phyloP scores from a whole-genome alignment of 1,140 invertebrate genomes.

The Dolichoris vasculosae region DNA sequence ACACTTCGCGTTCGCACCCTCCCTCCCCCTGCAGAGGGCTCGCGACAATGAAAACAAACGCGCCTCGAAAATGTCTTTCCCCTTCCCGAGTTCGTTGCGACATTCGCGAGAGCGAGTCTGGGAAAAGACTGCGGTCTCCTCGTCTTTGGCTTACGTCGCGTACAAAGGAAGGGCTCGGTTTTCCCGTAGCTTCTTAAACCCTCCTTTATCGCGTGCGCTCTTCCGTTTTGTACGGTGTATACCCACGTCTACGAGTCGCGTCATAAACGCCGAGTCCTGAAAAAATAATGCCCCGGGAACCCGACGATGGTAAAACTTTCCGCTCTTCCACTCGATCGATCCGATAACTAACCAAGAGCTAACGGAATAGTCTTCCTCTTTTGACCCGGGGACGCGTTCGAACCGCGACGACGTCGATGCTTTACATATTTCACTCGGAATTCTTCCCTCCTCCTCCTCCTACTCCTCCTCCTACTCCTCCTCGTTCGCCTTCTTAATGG shows the following conservation, averaged over 20 bases:
- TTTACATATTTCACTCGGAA: background rate
- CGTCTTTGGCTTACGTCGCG: background rate
- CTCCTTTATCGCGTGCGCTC: background rate
- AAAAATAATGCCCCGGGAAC: background rate
- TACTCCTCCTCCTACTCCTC: too few relatives aligned
- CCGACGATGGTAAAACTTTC: background rate
- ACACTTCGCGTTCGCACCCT: constrained; percentile 39
- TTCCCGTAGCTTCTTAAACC: background rate
- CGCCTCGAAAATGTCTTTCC: background rate
- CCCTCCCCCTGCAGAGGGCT: background rate
- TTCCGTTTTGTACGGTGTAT: background rate
- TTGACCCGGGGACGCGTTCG: background rate
- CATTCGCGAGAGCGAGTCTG: background rate
- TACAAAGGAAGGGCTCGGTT: background rate
- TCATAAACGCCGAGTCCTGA: background rate
- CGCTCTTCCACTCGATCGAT: background rate
- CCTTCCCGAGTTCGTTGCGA: background rate
- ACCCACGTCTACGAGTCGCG: background rate
- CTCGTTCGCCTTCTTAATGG: too few relatives aligned
- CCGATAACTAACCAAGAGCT: background rate
- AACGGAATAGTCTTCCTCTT: too few relatives aligned
- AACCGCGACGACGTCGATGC: background rate
- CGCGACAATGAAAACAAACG: constrained; percentile 8
- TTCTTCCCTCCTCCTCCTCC: too few relatives aligned
- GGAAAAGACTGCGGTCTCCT: background rate